A percentile compares a stretch with the other conserved stretches of the same genome.
Conservation (phyloP, 2,797 vertebrate genomes). For the Hydrophis major region DNA sequence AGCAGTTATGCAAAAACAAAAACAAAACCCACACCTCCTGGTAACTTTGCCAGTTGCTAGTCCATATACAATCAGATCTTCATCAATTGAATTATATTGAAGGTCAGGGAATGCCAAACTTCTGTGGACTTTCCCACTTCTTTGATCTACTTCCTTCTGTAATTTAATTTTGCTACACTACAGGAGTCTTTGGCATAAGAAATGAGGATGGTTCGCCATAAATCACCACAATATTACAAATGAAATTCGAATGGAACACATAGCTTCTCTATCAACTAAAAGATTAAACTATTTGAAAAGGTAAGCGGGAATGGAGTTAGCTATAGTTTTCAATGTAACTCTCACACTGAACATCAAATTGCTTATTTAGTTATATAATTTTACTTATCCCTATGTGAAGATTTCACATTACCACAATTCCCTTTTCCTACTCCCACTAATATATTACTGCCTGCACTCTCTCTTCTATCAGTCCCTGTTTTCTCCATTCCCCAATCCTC, state of each 20-base stretch:
- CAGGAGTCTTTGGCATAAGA: neutral
- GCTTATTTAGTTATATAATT: neutral
- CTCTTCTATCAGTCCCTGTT: too few species aligned
- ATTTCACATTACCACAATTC: neutral
- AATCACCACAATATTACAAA: slow-evolving; percentile 4
- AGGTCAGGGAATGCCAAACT: neutral
- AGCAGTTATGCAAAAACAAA: neutral
- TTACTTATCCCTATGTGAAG: neutral
- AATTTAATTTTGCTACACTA: slow-evolving; percentile 3
- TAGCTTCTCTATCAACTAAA: neutral
- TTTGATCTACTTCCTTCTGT: neutral
- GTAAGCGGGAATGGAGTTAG: neutral
- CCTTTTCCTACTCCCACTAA: neutral
- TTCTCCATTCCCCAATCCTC: neutral
- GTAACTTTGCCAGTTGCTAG: neutral
- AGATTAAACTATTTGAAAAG: neutral
- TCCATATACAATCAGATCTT: neutral
- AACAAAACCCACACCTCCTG: too few species aligned
- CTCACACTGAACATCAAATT: neutral
- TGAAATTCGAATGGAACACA: slow-evolving; percentile 7
- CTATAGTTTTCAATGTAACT: neutral
- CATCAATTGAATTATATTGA: neutral
- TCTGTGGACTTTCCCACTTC: neutral
- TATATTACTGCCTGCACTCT: neutral
- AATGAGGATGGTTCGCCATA: neutral